phyloP scores from a whole-genome alignment of 2,888 invertebrate genomes.

The Nasonovia ribisnigri region DNA sequence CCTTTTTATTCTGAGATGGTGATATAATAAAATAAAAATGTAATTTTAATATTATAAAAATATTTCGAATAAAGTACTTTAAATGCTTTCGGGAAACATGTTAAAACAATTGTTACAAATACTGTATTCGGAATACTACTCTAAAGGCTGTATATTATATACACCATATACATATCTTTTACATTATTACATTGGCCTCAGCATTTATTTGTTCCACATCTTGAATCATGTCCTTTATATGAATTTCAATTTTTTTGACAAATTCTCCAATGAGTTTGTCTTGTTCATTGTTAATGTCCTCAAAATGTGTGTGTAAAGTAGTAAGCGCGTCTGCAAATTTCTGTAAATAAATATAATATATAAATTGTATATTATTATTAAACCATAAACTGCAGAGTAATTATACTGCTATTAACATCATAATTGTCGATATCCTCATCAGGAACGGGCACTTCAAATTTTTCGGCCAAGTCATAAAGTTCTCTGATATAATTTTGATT shows the following conservation, averaged over 20 bases:
- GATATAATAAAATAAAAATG: too few relatives aligned
- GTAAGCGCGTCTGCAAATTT: slow-evolving; percentile 21
- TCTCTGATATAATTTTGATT: slow-evolving; percentile 85
- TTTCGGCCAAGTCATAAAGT: slow-evolving; percentile 85
- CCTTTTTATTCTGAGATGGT: too few relatives aligned
- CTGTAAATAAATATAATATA: slow-evolving; percentile 24
- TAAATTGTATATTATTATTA: not conserved
- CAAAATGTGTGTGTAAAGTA: slow-evolving; percentile 42
- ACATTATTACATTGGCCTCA: slow-evolving; percentile 44
- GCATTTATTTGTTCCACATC: slow-evolving; percentile 45
- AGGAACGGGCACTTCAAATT: slow-evolving; percentile 80
- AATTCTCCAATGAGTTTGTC: slow-evolving; percentile 49
- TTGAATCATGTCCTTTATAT: slow-evolving; percentile 33
- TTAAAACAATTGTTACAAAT: not conserved
- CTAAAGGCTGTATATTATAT: not conserved
- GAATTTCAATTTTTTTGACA: slow-evolving; percentile 47
- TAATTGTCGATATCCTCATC: slow-evolving; percentile 80
- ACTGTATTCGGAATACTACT: not conserved
- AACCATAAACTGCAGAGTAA: not conserved
- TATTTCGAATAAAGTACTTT: not conserved
- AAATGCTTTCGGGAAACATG: too few relatives aligned
- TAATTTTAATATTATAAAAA: not conserved
- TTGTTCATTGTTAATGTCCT: slow-evolving; percentile 47
- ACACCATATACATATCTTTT: not conserved
- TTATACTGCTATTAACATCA: slow-evolving; percentile 69